Percentiles rank a stretch among this genome's conserved stretches.
Evolutionary conservation across 2,797 vertebrate genomes (phyloP).

Genomic region (Coreius guichenoti): DNA sequence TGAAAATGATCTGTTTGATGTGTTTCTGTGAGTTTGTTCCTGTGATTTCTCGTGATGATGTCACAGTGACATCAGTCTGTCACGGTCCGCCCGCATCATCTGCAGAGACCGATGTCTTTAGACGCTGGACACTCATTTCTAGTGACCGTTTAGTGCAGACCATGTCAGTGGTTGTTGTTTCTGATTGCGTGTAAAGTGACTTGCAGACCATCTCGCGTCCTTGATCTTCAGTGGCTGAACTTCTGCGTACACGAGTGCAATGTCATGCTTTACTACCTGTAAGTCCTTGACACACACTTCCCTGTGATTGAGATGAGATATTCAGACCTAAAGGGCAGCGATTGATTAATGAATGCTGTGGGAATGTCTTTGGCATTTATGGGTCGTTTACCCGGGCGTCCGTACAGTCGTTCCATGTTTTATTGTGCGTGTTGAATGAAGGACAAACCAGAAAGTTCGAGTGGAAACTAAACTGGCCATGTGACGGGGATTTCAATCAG

Average conservation of each 20-base stretch:
- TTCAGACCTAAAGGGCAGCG: conserved; percentile 20
- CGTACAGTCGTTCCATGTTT: background rate
- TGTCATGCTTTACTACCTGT: background rate
- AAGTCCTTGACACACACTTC: background rate
- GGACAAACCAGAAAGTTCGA: background rate
- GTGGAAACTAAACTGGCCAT: background rate
- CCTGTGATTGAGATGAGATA: background rate
- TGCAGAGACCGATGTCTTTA: too few species aligned
- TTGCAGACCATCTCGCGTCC: too few species aligned
- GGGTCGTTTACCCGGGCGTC: conserved; percentile 17
- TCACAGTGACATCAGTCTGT: conserved; percentile 1
- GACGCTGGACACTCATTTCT: too few species aligned
- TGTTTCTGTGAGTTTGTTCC: background rate
- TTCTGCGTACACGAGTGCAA: background rate
- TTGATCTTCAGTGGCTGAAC: background rate
- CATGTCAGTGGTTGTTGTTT: too few species aligned
- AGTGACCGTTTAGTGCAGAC: too few species aligned
- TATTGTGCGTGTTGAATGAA: conserved; percentile 28
- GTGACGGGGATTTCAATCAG: background rate
- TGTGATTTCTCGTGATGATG: background rate
- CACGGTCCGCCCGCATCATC: background rate
- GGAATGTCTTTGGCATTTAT: conserved; percentile 34
- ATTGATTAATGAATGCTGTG: conserved; percentile 36
- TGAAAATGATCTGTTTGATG: too few species aligned
- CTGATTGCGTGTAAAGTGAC: too few species aligned